Percentiles rank a stretch among this genome's conserved stretches.
Conservation (phyloP, 1,140 invertebrate species). For the Antheraea mylitta region DNA sequence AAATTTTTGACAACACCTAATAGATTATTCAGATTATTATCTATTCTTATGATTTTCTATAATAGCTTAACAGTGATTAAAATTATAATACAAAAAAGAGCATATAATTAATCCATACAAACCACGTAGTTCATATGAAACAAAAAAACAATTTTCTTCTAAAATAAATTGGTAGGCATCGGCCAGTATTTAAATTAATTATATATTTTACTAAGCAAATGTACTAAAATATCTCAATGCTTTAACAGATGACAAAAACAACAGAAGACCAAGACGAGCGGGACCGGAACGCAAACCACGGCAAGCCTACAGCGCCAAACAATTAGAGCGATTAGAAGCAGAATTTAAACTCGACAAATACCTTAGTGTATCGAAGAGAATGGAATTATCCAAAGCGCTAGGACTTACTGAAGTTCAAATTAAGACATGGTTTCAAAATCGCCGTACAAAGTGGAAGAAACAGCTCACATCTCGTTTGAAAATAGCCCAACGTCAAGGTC, state of each 20-base stretch:
- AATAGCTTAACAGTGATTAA: no score
- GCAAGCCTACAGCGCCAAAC: conserved; percentile 96
- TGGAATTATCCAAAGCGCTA: conserved; percentile 94
- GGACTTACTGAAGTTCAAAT: conserved; percentile 97
- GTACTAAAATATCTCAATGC: background rate
- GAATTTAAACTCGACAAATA: conserved; percentile 98
- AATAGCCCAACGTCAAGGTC: conserved; percentile 90
- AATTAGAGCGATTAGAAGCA: conserved; percentile 92
- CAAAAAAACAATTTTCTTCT: no score
- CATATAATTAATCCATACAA: no score
- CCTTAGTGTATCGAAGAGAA: conserved; percentile 95
- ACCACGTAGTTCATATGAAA: no score
- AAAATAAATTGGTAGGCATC: background rate
- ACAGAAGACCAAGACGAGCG: conserved; percentile 88
- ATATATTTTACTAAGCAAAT: background rate
- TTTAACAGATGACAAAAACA: conserved; percentile 62
- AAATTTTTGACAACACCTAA: no score
- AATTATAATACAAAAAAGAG: no score
- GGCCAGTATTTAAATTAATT: background rate
- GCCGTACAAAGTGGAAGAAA: conserved; percentile 98
- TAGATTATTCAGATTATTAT: no score
- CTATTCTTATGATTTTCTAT: no score
- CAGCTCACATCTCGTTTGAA: conserved; percentile 93
- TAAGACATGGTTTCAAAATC: conserved; percentile 98
- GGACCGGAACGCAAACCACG: conserved; percentile 95